Percentiles rank a stretch among this genome's conserved stretches.
These are phyloP conservation scores for Scophthalmus maximus DNA, from an alignment of 2,113 vertebrate genomes.

Conservation along the genomic window DNA sequence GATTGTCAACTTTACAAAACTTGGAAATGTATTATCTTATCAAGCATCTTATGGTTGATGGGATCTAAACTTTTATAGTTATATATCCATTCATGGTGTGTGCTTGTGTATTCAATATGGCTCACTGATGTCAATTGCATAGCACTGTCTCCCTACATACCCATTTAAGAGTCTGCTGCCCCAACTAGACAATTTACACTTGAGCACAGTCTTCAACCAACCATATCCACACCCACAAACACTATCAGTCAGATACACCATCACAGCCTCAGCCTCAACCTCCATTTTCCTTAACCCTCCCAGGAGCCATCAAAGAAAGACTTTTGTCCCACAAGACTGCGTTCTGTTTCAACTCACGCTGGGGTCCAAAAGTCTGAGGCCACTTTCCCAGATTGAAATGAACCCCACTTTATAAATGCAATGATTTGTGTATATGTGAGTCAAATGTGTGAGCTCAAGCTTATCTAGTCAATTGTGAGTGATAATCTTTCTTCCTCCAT, in stretches of 20 bases:
- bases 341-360: neutral
- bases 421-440: neutral
- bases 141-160: neutral
- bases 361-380: neutral
- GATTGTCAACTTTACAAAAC: neutral
- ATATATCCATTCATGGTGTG: too few relatives aligned
- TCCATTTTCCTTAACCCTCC: neutral
- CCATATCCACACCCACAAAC: conserved; percentile 12
- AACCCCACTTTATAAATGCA: neutral
- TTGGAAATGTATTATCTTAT: too few relatives aligned
- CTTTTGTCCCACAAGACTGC: too few relatives aligned
- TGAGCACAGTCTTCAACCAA: conserved; percentile 4
- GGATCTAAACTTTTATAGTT: too few relatives aligned
- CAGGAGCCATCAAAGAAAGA: conserved; percentile 3
- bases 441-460: too few relatives aligned
- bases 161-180: neutral
- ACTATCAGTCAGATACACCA: neutral
- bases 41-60: too few relatives aligned
- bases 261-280: neutral
- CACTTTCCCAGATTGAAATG: neutral
- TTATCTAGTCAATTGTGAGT: too few relatives aligned
- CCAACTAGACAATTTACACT: neutral
- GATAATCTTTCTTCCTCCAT: too few relatives aligned
- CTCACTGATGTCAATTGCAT: conserved; percentile 3
- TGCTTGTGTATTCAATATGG: too few relatives aligned